Evolutionary conservation across 2,113 vertebrate species (phyloP).

Genomic region (Paratilapia polleni): DNA sequence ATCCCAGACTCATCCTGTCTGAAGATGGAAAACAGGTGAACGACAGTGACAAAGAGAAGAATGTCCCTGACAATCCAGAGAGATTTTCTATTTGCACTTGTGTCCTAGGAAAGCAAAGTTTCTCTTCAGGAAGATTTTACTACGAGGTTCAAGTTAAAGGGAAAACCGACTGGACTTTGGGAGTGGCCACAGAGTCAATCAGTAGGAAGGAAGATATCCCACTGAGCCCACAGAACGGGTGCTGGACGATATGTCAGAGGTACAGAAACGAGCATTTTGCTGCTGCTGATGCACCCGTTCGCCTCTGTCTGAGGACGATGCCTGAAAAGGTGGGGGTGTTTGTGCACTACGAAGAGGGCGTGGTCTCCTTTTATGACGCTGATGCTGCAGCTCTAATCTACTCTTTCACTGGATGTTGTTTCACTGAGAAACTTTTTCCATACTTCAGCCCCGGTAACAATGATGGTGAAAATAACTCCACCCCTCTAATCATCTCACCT

Average conservation of each 20-base stretch:
- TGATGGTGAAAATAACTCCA: background rate
- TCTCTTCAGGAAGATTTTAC: too few species aligned
- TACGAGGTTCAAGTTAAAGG: too few species aligned
- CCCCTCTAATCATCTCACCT: background rate
- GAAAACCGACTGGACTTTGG: too few species aligned
- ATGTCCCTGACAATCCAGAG: background rate
- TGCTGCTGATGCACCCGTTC: fast-evolving
- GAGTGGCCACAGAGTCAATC: too few species aligned
- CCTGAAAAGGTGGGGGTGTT: constrained; percentile 20
- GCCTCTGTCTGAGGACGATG: background rate
- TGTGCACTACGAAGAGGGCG: constrained; percentile 32
- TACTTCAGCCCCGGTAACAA: background rate
- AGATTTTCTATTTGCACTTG: background rate
- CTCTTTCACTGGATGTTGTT: constrained; percentile 11
- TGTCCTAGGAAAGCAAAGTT: too few species aligned
- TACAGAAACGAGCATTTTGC: background rate
- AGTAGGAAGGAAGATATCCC: too few species aligned
- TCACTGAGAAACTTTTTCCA: too few species aligned
- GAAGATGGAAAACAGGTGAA: background rate
- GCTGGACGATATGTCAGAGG: background rate
- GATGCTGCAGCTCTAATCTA: constrained; percentile 22
- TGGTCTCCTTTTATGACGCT: constrained; percentile 34
- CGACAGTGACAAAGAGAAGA: background rate
- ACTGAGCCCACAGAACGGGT: background rate
- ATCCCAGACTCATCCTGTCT: background rate